Percentiles rank a stretch among this genome's conserved stretches.
phyloP scores from a whole-genome alignment of 2,797 vertebrate species.

The Graptemys geographica region DNA sequence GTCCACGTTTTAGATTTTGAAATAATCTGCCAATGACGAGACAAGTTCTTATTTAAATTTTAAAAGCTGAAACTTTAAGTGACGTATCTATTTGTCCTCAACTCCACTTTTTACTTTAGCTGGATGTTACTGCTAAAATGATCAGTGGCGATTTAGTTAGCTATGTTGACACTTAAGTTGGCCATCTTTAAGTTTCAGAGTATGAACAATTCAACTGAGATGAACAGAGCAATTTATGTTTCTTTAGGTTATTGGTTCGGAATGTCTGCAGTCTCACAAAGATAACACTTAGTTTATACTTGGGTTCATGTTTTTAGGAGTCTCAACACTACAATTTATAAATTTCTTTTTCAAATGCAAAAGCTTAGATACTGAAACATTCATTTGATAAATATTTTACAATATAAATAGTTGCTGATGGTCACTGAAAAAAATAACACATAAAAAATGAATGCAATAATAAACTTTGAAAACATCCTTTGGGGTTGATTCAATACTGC shows the following conservation, averaged over 20 bases:
- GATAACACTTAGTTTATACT: background rate
- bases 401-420: background rate
- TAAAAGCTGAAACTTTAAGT: background rate
- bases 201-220: background rate
- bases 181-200: background rate
- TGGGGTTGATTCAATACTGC: background rate
- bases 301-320: background rate
- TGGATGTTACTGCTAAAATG: background rate
- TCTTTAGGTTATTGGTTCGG: background rate
- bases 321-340: background rate
- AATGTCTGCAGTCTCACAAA: background rate
- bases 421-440: background rate
- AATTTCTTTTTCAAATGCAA: background rate
- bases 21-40: background rate
- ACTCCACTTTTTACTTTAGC: no score
- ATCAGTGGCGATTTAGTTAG: background rate
- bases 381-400: background rate
- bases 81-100: background rate
- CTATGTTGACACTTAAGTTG: background rate
- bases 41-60: background rate
- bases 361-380: background rate
- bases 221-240: background rate
- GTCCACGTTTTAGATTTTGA: background rate
- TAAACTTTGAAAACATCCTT: background rate
- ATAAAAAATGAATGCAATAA: background rate